Evolutionary conservation across 2,888 invertebrate genomes (phyloP).

Genomic region (Phortica magna): DNA sequence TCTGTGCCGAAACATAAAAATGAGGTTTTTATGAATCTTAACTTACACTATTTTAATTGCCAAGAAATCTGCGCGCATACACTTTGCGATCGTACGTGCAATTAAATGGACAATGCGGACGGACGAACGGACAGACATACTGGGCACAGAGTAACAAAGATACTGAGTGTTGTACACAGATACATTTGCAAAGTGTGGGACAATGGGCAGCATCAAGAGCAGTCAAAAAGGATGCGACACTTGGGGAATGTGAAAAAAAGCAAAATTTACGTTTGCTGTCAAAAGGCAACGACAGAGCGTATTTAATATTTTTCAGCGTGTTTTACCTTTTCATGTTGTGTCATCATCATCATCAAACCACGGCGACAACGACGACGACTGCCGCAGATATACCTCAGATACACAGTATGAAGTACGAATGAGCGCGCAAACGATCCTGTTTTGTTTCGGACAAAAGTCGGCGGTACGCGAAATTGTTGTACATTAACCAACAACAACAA

Average conservation of each 20-base stretch:
- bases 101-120: conserved; percentile 57
- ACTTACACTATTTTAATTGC: conserved; percentile 75
- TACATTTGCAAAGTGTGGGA: conserved; percentile 39
- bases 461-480: conserved; percentile 30
- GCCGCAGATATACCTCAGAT: not conserved
- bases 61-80: conserved; percentile 64
- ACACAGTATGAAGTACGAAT: conserved; percentile 31
- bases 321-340: conserved; percentile 76
- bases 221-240: conserved; percentile 26
- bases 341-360: conserved; percentile 67
- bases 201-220: conserved; percentile 39
- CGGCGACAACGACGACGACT: conserved; percentile 37
- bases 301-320: conserved; percentile 76
- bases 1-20: conserved; percentile 59
- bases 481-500: conserved; percentile 35
- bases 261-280: conserved; percentile 76
- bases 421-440: conserved; percentile 59
- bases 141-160: conserved; percentile 16
- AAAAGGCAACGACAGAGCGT: conserved; percentile 74
- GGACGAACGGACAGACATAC: conserved; percentile 15
- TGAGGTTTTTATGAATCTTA: conserved; percentile 72
- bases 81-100: conserved; percentile 58
- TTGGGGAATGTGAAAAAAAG: conserved; percentile 53
- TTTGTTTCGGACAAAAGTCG: conserved; percentile 45
- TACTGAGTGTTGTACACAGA: conserved; percentile 33